Base-by-base conservation (phyloP, 1,140 invertebrate species). In the Semibalanus balanoides region DNA sequence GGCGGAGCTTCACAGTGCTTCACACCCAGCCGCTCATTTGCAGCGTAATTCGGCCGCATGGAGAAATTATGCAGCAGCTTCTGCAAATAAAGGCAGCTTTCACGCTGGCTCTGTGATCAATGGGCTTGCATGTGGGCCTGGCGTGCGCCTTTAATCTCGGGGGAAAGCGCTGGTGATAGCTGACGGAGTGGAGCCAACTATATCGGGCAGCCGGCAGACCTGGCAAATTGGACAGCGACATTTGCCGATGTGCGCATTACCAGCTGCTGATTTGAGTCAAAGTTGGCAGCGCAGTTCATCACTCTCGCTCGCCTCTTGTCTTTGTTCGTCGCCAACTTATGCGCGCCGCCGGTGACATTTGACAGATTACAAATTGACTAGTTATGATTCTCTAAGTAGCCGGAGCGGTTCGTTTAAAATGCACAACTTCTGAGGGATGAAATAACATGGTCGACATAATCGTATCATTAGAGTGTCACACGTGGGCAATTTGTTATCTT, bases 391-490 rank as follows among this genome's bases (percentile, higher is more conserved):
- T 25, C 51, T 64, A 64, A 64, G 51, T 64, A 64, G 51, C 51
- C 51, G 3, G 51, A 64, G 22, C 22, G 51, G 11, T 64, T 64
- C 51, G 51, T 64, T 64, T 64, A 64, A 64, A 64, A 64, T 64
- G 51, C 51, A 64, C 51, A 64, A 64, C 51, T 64, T 64, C 51
- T 64, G 51, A 64, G 22, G 51, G 51, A 64, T 64, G 51, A 25
- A 64, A 64, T 64, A 64, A 64, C 51, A 64, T 25, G 51, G 51
- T 64, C 51, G 51, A 64, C 51, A 64, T 64, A 64, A 64, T 64
- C 51, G 51, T 25, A 64, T 64, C 51, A 64, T 64, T 64, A 64
- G 51, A 64, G 22, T 25, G 51, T 64, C 51, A 64, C 51, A 64
- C 51, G 51, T 64, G 51, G 51, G 22, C 22, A 64, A 64, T 64